Conservation (phyloP, 2,888 invertebrate genomes). For the Drosophila neoperkinsi region DNA sequence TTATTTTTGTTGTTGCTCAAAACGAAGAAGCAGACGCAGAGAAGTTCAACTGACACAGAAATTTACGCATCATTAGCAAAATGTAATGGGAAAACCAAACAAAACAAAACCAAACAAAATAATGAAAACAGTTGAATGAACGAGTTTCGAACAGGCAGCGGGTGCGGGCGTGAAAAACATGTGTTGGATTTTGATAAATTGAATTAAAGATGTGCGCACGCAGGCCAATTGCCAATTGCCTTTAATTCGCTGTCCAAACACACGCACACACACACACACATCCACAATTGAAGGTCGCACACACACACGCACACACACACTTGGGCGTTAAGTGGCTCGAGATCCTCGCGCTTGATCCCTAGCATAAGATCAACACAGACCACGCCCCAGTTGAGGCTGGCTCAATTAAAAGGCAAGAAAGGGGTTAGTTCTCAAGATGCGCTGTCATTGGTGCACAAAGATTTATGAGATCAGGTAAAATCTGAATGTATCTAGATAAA, state of each 20-base stretch:
- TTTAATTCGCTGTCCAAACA: slow-evolving; percentile 61
- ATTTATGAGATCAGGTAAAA: slow-evolving; percentile 65
- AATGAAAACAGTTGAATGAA: slow-evolving; percentile 28
- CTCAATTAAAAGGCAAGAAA: slow-evolving; percentile 39
- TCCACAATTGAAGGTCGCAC: slow-evolving; percentile 15
- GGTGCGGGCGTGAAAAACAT: slow-evolving; percentile 54
- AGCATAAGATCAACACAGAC: slow-evolving; percentile 39
- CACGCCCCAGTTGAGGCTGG: slow-evolving; percentile 47
- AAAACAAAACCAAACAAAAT: slow-evolving; percentile 9
- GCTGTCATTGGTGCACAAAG: slow-evolving; percentile 62
- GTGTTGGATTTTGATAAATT: slow-evolving; percentile 73
- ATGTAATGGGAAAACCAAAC: slow-evolving; percentile 39
- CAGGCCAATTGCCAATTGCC: slow-evolving; percentile 45
- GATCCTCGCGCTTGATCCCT: slow-evolving; percentile 48
- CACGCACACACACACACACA: slow-evolving; percentile 18
- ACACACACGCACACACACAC: slow-evolving; percentile 28
- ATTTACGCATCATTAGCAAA: slow-evolving; percentile 72
- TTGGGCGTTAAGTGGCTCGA: slow-evolving; percentile 42
- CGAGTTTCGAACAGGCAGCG: slow-evolving; percentile 16
- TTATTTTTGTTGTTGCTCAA: not conserved
- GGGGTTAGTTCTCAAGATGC: slow-evolving; percentile 57
- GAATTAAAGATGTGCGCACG: slow-evolving; percentile 40
- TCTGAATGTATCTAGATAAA: slow-evolving; percentile 39
- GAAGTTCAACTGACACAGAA: slow-evolving; percentile 48
- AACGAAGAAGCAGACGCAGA: slow-evolving; percentile 15